Evolutionary conservation across 2,797 vertebrate genomes (phyloP).

Genomic region (Helarctos malayanus): DNA sequence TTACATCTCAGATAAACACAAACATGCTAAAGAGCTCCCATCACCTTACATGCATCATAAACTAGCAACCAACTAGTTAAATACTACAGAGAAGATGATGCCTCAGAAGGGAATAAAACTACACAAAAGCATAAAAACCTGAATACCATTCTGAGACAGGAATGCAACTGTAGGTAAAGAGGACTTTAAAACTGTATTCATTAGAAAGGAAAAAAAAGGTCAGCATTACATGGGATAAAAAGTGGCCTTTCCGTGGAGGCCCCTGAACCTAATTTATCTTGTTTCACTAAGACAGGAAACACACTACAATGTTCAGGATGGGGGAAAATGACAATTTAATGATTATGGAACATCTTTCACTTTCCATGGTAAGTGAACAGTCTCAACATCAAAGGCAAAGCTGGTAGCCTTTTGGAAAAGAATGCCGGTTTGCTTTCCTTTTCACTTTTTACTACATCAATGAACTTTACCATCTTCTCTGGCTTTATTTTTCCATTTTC

Average conservation of each 20-base stretch:
- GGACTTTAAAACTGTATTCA: not conserved
- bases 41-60: not conserved
- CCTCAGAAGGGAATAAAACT: constrained; percentile 1
- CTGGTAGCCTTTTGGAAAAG: constrained; percentile 69
- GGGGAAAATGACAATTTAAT: constrained; percentile 79
- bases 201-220: constrained; percentile 34
- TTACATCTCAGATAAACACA: not conserved
- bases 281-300: constrained; percentile 75
- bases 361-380: constrained; percentile 74
- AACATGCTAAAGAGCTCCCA: not conserved
- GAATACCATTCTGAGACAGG: not conserved
- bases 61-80: not conserved
- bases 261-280: constrained; percentile 77
- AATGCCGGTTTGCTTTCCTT: constrained; percentile 71
- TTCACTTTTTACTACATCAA: constrained; percentile 76
- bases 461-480: constrained; percentile 78
- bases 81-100: not conserved
- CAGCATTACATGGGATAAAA: constrained; percentile 59
- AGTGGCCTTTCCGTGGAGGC: constrained; percentile 59
- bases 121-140: not conserved
- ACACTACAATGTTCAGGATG: constrained; percentile 71
- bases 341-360: constrained; percentile 78
- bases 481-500: constrained; percentile 87
- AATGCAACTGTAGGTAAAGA: not conserved
- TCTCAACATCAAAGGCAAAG: constrained; percentile 77